A percentile compares a stretch with the other conserved stretches of the same genome.
These are phyloP conservation scores for Diuraphis noxia DNA, from an alignment of 1,140 invertebrate species.

Conservation along the genomic window DNA sequence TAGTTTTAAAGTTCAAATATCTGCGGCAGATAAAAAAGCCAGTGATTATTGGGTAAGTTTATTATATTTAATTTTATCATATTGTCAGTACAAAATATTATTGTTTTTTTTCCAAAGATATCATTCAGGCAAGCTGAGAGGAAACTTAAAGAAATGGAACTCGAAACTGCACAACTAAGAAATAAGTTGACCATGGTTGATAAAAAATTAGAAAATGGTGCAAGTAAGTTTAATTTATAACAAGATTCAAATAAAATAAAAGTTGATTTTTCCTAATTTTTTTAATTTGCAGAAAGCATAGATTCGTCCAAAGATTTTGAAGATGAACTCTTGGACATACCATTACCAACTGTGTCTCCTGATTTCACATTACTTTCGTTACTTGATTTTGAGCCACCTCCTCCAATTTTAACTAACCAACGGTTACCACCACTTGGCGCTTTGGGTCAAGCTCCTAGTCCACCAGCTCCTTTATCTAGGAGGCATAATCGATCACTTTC, in stretches of 20 bases:
- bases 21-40: constrained; percentile 71
- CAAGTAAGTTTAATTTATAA: constrained; percentile 20
- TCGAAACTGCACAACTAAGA: constrained; percentile 73
- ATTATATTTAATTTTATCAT: background rate
- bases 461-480: constrained; percentile 28
- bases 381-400: constrained; percentile 45
- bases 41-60: constrained; percentile 43
- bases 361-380: constrained; percentile 37
- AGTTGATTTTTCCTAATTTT: background rate
- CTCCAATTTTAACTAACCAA: constrained; percentile 34
- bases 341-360: constrained; percentile 43
- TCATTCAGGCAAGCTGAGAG: constrained; percentile 73
- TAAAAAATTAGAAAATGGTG: constrained; percentile 58
- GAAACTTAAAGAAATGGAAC: constrained; percentile 74
- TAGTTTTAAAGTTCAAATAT: constrained; percentile 74
- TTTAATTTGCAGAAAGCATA: constrained; percentile 13
- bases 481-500: constrained; percentile 20
- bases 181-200: constrained; percentile 70
- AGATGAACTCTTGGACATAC: constrained; percentile 44
- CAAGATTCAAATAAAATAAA: background rate
- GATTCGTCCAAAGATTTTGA: constrained; percentile 49
- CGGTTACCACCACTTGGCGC: constrained; percentile 47
- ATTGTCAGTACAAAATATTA: background rate
- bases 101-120: constrained; percentile 61
- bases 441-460: constrained; percentile 19